A percentile compares a stretch with the other conserved stretches of the same genome.
Evolutionary conservation across 2,113 vertebrate genomes (phyloP).

Genomic region (Pseudorectes ferrugineus): DNA sequence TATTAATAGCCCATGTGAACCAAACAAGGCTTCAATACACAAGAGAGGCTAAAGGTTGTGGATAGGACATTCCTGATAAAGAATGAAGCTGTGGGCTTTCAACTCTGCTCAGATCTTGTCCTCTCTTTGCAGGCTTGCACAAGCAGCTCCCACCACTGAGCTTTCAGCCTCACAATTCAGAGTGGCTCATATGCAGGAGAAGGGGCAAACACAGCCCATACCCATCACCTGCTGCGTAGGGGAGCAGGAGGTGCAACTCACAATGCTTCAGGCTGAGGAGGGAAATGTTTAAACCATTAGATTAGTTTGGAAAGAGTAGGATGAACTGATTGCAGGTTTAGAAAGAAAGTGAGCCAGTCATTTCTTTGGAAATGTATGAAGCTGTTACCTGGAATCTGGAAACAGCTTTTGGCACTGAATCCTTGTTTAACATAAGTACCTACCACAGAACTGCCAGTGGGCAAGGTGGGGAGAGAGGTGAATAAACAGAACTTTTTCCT

Average conservation of each 20-base stretch:
- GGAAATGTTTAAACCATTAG: not conserved
- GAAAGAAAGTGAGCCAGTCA: not conserved
- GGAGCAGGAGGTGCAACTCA: not conserved
- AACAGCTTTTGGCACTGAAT: not conserved
- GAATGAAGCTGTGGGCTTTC: not conserved
- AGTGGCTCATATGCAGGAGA: not conserved
- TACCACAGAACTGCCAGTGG: slow-evolving; percentile 29
- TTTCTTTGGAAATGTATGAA: slow-evolving; percentile 5
- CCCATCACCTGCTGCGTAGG: not conserved
- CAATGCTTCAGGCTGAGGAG: not conserved
- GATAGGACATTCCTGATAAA: not conserved
- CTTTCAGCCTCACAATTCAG: not conserved
- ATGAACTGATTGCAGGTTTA: not conserved
- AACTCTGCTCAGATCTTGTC: not conserved
- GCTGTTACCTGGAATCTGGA: not conserved
- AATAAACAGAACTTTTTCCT: slow-evolving; percentile 5
- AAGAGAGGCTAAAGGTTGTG: not conserved
- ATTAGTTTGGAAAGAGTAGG: not conserved
- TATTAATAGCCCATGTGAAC: not conserved
- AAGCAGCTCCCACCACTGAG: not conserved
- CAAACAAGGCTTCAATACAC: not conserved
- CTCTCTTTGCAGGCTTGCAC: not conserved
- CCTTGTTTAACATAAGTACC: not conserved
- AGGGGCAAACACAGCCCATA: not conserved
- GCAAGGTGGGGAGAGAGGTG: not conserved